phyloP scores from a whole-genome alignment of 2,113 vertebrate genomes.

The Microcebus griseorufus region DNA sequence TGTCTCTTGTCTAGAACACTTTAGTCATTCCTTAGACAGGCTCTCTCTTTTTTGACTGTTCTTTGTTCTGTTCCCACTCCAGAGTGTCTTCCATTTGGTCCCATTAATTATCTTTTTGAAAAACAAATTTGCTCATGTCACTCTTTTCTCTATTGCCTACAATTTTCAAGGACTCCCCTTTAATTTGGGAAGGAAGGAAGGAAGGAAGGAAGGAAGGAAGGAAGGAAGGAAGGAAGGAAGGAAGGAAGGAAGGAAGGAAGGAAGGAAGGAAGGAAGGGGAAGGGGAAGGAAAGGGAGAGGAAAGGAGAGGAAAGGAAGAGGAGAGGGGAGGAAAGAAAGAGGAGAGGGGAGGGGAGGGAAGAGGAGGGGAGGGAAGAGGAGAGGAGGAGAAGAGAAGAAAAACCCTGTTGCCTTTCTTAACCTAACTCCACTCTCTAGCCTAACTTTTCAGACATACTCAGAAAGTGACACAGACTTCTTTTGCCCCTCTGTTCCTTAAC shows the following conservation, averaged over 20 bases:
- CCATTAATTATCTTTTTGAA: neutral
- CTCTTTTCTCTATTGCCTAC: neutral
- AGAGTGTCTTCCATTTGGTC: neutral
- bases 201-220: too few relatives aligned
- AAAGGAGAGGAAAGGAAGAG: too few relatives aligned
- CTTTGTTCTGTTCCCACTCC: neutral
- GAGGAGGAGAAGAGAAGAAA: neutral
- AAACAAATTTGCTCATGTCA: conserved; percentile 4
- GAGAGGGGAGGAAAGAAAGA: neutral
- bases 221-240: too few relatives aligned
- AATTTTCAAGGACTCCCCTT: neutral
- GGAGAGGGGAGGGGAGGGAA: too few relatives aligned
- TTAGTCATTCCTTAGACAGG: neutral
- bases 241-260: too few relatives aligned
- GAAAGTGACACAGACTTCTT: neutral
- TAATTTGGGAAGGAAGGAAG: neutral
- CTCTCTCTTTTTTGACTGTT: neutral
- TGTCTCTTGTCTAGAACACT: neutral
- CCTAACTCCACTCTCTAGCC: neutral
- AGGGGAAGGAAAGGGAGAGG: too few relatives aligned
- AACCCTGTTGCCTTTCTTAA: neutral
- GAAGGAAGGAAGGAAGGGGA: too few relatives aligned
- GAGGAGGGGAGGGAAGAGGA: neutral
- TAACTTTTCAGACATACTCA: neutral
- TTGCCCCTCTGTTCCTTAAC: neutral